phyloP scores from a whole-genome alignment of 1,140 invertebrate genomes.

The Oreohelix idahoensis region DNA sequence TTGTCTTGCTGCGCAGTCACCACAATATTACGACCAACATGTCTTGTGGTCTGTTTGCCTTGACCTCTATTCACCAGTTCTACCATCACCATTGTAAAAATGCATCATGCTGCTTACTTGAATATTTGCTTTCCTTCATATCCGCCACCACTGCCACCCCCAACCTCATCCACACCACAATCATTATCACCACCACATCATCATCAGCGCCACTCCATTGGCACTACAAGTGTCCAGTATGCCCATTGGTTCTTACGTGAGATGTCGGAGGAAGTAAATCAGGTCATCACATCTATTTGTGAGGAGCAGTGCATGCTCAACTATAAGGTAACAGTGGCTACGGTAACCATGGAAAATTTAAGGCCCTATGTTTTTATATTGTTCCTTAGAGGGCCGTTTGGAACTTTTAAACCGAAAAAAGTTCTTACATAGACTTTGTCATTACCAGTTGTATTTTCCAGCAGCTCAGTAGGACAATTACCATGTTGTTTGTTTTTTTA shows the following conservation, averaged over 20 bases:
- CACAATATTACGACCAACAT: neutral
- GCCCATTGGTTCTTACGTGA: constrained; percentile 98
- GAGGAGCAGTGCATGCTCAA: constrained; percentile 80
- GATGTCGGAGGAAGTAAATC: constrained; percentile 98
- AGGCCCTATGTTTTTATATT: neutral
- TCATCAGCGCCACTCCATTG: constrained; percentile 88
- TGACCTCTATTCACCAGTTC: neutral
- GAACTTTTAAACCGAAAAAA: too few relatives aligned
- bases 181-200: neutral
- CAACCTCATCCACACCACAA: neutral
- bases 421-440: neutral
- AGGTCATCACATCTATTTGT: constrained; percentile 98
- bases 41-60: neutral
- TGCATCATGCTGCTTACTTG: neutral
- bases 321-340: constrained; percentile 56
- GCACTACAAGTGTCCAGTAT: constrained; percentile 94
- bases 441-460: neutral
- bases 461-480: constrained; percentile 16
- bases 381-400: too few relatives aligned
- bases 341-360: neutral
- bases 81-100: neutral
- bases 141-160: neutral
- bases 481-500: too few relatives aligned
- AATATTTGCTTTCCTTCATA: neutral
- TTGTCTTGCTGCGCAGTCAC: neutral